Evolutionary conservation across 2,113 vertebrate genomes (phyloP), one percentile per base, ranked within the genome.

Genomic region (Ameiurus melas): DNA sequence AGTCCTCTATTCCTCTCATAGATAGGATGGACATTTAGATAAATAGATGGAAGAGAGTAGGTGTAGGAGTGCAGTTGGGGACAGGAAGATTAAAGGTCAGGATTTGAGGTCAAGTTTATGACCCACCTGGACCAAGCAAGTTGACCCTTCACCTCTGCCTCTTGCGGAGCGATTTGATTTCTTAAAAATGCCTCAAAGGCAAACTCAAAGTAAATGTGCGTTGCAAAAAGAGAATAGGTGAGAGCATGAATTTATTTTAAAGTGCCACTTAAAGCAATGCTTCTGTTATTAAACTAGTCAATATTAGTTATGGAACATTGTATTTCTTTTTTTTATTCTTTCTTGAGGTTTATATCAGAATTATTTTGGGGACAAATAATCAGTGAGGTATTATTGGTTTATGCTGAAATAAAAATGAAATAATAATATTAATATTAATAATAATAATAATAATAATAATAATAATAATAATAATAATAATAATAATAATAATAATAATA

Each of bases 71-170:
- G 39, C 57, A 55, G 87, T 53, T 58, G 55, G 20, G 27, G 43
- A 83, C 30, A 68, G 60, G 36, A 73, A 86, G 89, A 86, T 79
- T 14, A 70, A 17, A 83, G 91, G 90, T 92, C 88, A 47, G 82
- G 14, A 71, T 80, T 88, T 22, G 16, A 85, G 93, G 93, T 93
- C 90, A 92, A 91, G 92, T 91, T 93, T 87, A 47, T 10, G 70
- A 91, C 91, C 89, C 86, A 53, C 62, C 89, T 92, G 90, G 85
- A 92, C 71, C 87, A 4, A 84, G 86, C 79, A 89, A 6, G 87
- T 89, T 92, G 93, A 93, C 93, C 92, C 20, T 87, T 17, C 88
- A 92, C 93, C 90, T 85, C 36, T 7, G 5, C 55, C 0, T 25
- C 79, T 58, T n/a, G 82, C 81, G n/a, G 53, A 88, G 47, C 75